phyloP scores from a whole-genome alignment of 2,797 vertebrate genomes.

The Galagoides demidoff region DNA sequence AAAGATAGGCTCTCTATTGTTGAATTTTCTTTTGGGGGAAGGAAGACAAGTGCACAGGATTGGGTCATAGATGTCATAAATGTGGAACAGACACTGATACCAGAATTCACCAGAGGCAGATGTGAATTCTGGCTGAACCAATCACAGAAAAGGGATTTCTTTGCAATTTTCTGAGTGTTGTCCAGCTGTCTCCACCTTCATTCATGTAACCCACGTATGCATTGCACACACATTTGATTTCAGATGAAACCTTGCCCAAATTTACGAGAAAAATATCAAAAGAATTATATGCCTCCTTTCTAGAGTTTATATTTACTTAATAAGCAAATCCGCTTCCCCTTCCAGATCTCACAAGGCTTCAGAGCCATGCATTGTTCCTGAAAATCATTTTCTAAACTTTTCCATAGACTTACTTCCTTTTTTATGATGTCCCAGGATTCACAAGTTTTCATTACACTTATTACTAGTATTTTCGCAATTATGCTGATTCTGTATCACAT shows the following conservation, averaged over 20 bases:
- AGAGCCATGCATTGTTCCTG: neutral
- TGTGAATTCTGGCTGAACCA: neutral
- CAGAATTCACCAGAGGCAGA: neutral
- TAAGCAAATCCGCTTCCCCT: neutral
- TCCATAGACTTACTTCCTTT: neutral
- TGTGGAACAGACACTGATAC: neutral
- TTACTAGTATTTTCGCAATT: neutral
- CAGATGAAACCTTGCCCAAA: neutral
- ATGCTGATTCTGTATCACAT: neutral
- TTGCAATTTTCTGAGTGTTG: neutral
- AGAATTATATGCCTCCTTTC: neutral
- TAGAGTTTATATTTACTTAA: neutral
- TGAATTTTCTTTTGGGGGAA: neutral
- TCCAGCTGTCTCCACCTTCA: neutral
- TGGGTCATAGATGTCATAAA: neutral
- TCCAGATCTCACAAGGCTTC: neutral
- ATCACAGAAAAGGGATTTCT: neutral
- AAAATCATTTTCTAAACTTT: neutral
- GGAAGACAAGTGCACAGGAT: neutral
- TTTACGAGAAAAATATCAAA: neutral
- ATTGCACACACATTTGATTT: neutral
- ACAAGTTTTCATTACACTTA: neutral
- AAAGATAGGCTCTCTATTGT: neutral
- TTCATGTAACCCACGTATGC: fast-evolving
- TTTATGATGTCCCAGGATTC: neutral